Conservation (phyloP, 1,140 invertebrate species). For the Lamellibrachia luymesi region DNA sequence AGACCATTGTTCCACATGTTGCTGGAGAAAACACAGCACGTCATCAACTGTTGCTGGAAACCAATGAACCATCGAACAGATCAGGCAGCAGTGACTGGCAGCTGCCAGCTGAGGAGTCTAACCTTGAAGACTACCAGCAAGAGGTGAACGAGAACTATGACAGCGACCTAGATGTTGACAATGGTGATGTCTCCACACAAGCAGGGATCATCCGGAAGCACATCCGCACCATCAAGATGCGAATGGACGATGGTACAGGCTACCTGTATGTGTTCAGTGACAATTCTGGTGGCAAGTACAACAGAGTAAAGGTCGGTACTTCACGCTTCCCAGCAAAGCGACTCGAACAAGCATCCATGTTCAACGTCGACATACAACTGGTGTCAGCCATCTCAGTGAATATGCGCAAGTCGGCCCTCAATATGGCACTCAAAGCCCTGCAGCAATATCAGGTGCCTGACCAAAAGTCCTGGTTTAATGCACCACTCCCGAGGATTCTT, state of each 20-base stretch:
- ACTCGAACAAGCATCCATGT: slow-evolving; percentile 23
- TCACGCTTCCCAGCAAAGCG: slow-evolving; percentile 24
- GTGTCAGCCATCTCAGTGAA: slow-evolving; percentile 14
- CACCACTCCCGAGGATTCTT: not conserved
- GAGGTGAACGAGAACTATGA: slow-evolving; percentile 15
- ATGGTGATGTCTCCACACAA: not conserved
- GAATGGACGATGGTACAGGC: slow-evolving; percentile 11
- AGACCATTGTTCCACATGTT: not conserved
- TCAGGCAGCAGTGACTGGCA: not conserved
- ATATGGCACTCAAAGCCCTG: slow-evolving; percentile 3
- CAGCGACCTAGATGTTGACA: slow-evolving; percentile 6
- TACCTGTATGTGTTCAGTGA: slow-evolving; percentile 18
- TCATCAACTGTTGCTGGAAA: not conserved
- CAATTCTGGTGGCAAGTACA: not conserved
- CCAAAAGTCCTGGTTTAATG: not conserved
- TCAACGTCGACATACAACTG: slow-evolving; percentile 27
- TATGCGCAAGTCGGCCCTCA: not conserved
- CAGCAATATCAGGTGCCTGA: not conserved
- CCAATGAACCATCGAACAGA: not conserved
- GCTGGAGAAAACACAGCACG: not conserved
- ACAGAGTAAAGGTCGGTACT: slow-evolving; percentile 16
- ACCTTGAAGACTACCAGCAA: not conserved
- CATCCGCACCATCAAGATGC: not conserved
- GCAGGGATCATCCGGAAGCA: not conserved
- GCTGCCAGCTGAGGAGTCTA: not conserved